phyloP scores from a whole-genome alignment of 2,888 invertebrate genomes.

The Xestobium rufovillosum region DNA sequence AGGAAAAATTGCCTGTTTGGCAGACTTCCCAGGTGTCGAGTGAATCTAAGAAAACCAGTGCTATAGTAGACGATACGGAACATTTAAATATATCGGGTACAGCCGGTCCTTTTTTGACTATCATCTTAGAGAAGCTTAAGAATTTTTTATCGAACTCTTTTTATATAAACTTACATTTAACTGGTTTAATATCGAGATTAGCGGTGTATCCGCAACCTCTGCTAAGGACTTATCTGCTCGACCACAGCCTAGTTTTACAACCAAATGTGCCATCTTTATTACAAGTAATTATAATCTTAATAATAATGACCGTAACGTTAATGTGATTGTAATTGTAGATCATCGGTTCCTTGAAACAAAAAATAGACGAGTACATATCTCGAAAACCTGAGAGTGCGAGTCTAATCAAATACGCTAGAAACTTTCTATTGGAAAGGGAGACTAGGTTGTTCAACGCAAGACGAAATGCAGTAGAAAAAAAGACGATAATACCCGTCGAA shows the following conservation, averaged over 20 bases:
- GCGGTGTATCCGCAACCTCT: constrained; percentile 86
- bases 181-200: constrained; percentile 77
- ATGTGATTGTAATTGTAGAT: constrained; percentile 46
- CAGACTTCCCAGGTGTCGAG: constrained; percentile 37
- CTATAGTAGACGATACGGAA: constrained; percentile 44
- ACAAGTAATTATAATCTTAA: constrained; percentile 59
- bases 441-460: constrained; percentile 65
- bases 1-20: constrained; percentile 33
- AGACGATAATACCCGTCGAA: constrained; percentile 19
- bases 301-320: constrained; percentile 5
- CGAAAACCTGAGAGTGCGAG: constrained; percentile 53
- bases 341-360: constrained; percentile 72
- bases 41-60: constrained; percentile 18
- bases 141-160: constrained; percentile 77
- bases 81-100: constrained; percentile 39
- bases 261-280: constrained; percentile 86
- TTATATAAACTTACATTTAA: constrained; percentile 79
- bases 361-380: constrained; percentile 71
- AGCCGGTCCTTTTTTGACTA: constrained; percentile 72
- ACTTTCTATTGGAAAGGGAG: constrained; percentile 72
- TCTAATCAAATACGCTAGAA: constrained; percentile 68
- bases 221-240: constrained; percentile 78
- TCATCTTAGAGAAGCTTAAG: constrained; percentile 73
- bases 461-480: constrained; percentile 50
- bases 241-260: constrained; percentile 76